Conservation (phyloP, 2,888 invertebrate species). For the Drosophila vallismaia region DNA sequence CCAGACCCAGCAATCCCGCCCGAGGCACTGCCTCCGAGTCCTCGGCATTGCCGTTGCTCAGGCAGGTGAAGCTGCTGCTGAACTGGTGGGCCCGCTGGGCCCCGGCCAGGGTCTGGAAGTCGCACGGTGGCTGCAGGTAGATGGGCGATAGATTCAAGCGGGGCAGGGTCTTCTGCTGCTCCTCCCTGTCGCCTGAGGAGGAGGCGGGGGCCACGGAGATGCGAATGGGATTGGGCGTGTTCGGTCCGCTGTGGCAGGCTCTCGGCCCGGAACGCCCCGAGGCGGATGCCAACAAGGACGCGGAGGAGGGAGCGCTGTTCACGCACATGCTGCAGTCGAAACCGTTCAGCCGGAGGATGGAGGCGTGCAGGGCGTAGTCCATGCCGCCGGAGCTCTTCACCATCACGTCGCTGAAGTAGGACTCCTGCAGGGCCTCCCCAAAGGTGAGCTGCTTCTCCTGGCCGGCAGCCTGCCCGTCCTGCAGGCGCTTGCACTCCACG, state of each 20-base stretch:
- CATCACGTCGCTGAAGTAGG: slow-evolving; percentile 87
- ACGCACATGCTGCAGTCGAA: slow-evolving; percentile 85
- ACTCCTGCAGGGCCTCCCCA: slow-evolving; percentile 87
- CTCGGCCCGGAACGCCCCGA: background rate
- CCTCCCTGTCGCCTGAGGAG: slow-evolving; percentile 32
- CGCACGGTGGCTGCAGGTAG: slow-evolving; percentile 75
- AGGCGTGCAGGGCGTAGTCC: slow-evolving; percentile 86
- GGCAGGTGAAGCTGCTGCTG: slow-evolving; percentile 81
- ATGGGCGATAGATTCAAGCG: slow-evolving; percentile 77
- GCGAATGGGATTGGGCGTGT: slow-evolving; percentile 69
- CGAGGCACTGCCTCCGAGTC: slow-evolving; percentile 6
- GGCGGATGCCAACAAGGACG: background rate
- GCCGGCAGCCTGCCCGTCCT: slow-evolving; percentile 84
- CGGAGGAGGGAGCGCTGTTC: slow-evolving; percentile 27
- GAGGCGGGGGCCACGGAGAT: slow-evolving; percentile 66
- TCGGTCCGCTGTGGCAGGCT: slow-evolving; percentile 49
- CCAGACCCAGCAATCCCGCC: slow-evolving; percentile 40
- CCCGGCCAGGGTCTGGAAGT: slow-evolving; percentile 38
- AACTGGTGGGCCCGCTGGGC: slow-evolving; percentile 66
- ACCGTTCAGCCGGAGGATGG: slow-evolving; percentile 86
- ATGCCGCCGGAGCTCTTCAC: slow-evolving; percentile 79
- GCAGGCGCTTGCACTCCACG: slow-evolving; percentile 86
- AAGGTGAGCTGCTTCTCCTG: slow-evolving; percentile 87
- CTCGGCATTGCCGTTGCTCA: slow-evolving; percentile 54
- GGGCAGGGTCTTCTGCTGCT: slow-evolving; percentile 68